Evolutionary conservation across 2,888 invertebrate genomes (phyloP).

Genomic region (Leistus spinibarbis): DNA sequence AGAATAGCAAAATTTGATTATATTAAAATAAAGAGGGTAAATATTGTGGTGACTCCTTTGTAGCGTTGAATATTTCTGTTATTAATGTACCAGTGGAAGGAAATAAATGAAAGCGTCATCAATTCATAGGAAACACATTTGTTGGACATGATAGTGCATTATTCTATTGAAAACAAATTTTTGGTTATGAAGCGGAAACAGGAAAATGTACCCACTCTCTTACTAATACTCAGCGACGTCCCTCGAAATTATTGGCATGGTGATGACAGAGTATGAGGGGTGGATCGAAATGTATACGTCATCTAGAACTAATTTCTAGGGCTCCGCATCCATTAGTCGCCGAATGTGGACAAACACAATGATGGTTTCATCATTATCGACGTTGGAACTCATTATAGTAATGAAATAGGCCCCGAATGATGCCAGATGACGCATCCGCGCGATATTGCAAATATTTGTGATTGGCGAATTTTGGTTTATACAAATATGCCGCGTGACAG

Average conservation of each 20-base stretch:
- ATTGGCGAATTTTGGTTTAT: slow-evolving; percentile 52
- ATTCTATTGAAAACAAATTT: neutral
- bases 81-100: neutral
- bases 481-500: slow-evolving; percentile 47
- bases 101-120: neutral
- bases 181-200: neutral
- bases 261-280: slow-evolving; percentile 42
- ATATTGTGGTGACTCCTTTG: slow-evolving; percentile 17
- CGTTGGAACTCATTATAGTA: slow-evolving; percentile 49
- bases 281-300: slow-evolving; percentile 49
- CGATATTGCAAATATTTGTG: slow-evolving; percentile 48
- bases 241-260: slow-evolving; percentile 18
- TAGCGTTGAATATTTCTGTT: slow-evolving; percentile 13
- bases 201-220: neutral
- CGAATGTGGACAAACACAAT: slow-evolving; percentile 51
- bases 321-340: slow-evolving; percentile 51
- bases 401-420: slow-evolving; percentile 53
- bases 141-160: neutral
- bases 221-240: slow-evolving; percentile 25
- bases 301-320: slow-evolving; percentile 50
- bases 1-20: too few species aligned
- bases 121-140: neutral
- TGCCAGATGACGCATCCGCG: neutral
- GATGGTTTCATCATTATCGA: slow-evolving; percentile 42
- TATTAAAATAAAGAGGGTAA: too few species aligned